Conservation (phyloP, 2,797 vertebrate species). For the Etheostoma nigrum region DNA sequence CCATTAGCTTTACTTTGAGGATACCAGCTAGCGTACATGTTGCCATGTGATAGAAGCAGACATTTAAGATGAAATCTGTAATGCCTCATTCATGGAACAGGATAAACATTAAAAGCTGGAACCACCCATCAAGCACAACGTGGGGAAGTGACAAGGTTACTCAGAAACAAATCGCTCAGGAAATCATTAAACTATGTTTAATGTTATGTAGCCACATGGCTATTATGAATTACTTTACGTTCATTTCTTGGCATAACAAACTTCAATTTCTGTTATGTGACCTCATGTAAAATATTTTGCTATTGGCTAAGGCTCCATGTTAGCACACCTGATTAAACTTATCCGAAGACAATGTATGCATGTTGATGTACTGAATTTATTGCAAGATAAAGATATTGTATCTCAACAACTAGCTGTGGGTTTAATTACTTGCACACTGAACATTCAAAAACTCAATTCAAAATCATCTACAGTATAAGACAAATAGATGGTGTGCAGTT, state of each 20-base stretch:
- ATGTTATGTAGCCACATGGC: neutral
- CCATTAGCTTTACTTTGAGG: too few species aligned
- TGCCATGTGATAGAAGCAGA: too few species aligned
- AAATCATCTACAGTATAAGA: neutral
- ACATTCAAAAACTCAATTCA: neutral
- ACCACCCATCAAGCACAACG: neutral
- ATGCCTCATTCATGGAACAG: neutral
- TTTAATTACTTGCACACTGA: conserved; percentile 3
- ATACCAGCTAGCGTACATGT: too few species aligned
- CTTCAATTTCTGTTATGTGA: neutral
- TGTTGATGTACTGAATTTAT: neutral
- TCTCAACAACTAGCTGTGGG: neutral
- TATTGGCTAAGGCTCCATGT: neutral
- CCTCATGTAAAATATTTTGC: neutral
- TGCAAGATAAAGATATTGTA: neutral
- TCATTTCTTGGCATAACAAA: neutral
- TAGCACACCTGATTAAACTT: neutral
- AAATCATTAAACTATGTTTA: neutral
- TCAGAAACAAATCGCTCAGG: neutral
- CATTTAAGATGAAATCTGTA: conserved; percentile 1
- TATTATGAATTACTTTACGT: neutral
- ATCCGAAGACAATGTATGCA: neutral
- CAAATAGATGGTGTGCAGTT: neutral
- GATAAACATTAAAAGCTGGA: neutral
- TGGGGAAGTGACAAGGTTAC: too few species aligned